Base-by-base conservation (phyloP, 92 coral and sea anemone species). In the Palythoa caribaeorum region DNA sequence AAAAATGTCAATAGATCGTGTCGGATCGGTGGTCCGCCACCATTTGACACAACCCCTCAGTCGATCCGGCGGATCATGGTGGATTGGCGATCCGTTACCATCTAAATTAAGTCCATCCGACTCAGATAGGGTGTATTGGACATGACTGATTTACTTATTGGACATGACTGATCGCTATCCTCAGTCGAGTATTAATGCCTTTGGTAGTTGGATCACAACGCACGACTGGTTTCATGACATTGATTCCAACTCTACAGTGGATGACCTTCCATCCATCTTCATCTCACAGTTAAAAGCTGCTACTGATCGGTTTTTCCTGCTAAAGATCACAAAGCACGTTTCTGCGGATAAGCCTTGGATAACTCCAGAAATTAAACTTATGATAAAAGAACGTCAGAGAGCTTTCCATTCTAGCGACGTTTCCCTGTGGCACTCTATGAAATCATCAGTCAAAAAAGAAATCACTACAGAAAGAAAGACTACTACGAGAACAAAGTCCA, bases 191-290 rank as follows among this genome's bases (percentile, higher is more conserved):
- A 15, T 70, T 76, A 62, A 86, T 1, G 75, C 40, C 6, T 86
- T 86, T n/a, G 89, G 89, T 36, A 86, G 89, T 16, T 86, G 84
- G 89, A 15, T 38, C 37, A 38, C 9, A 1, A 35, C 21, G 13
- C 83, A 86, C 6, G 44, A 35, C 39, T 63, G 71, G 71, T 1
- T 6, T 63, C 11, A 63, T 63, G 17, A 7, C 9, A 17, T 13
- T 19, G 1, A 16, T 19, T 16, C 21, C 21, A 16, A n/a, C 19
- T 19, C 70, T 11, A 11, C 70, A 63, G 70, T 19, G 21, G 16
- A 63, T 63, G 70, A 63, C 17, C 70, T 63, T 2, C 11, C 70
- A 35, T 71, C 47, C 76, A 35, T 48, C 37, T 71, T 71, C 37
- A 71, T 50, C 13, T 48, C 0, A 71, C 35, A 71, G 15, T 35